Evolutionary conservation across 30 jellyfish, hydroid and myxozoan genomes (phyloP), one percentile per base, ranked within the genome.

Genomic region (Pelagia noctiluca): DNA sequence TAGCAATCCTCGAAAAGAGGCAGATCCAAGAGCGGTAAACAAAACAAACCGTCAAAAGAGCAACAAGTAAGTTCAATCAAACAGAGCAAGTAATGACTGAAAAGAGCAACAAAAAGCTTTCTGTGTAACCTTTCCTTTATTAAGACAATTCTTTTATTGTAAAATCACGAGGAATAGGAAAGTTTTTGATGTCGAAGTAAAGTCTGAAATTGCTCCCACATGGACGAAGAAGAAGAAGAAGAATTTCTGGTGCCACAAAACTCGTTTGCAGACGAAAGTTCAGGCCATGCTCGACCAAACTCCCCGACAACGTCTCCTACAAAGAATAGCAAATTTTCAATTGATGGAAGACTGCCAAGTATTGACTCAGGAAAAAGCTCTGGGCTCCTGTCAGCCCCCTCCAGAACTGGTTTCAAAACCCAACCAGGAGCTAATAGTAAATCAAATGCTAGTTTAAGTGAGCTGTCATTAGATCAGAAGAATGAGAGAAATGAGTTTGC

Each of bases 241-340:
- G 88, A 63, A 13, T 72, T 47, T 50, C 62, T 65, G 28, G 95
- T 77, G 25, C 95, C 95, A 3, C 89, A 85, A 36, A 85, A 85
- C 52, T 85, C 95, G 50, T 57, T 64, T 50, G 84, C 75, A 21
- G 95, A 85, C 71, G 84, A 67, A 5, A 69, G n/a, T n/a, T n/a
- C n/a, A n/a, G n/a, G n/a, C n/a, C n/a, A n/a, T n/a, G n/a, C n/a
- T n/a, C n/a, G 78, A 57, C 82, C 68, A 32, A 25, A 33, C 32
- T 53, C 76, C 1, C 85, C 11, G 50, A 30, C 26, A 12, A n/a
- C 38, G 23, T 38, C 7, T 30, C 34, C 35, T 42, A 82, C 12
- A 69, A 36, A 75, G 63, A 42, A 57, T 10, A 68, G 3, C 19
- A 76, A 48, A 18, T 16, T 35, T 54, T 29, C 28, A 74, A 75